Evolutionary conservation across 2,113 vertebrate genomes (phyloP).

Genomic region (Propithecus coquereli): DNA sequence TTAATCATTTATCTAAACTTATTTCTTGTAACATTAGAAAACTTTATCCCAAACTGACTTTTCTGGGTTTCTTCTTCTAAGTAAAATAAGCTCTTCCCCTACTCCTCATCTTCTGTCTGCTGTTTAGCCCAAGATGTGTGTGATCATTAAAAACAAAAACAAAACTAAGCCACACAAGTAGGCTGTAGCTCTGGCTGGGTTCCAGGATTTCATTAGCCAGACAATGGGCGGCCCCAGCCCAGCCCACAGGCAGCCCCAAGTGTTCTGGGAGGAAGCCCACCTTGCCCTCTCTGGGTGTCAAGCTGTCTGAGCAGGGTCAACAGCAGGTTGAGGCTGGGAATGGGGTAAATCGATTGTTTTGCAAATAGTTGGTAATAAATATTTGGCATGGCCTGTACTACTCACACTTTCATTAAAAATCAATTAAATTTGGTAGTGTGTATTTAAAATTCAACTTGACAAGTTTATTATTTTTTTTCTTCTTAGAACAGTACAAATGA

Average conservation of each 20-base stretch:
- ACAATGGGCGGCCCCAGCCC: not conserved
- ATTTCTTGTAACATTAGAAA: not conserved
- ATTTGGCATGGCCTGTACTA: not conserved
- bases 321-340: not conserved
- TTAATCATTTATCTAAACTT: slow-evolving; percentile 12
- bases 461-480: slow-evolving; percentile 28
- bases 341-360: slow-evolving; percentile 49
- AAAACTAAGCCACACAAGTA: slow-evolving; percentile 6
- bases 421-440: not conserved
- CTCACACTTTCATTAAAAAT: slow-evolving; percentile 36
- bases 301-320: not conserved
- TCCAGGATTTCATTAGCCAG: slow-evolving; percentile 50
- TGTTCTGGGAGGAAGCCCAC: not conserved
- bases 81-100: not conserved
- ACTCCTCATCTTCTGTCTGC: not conserved
- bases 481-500: slow-evolving; percentile 24
- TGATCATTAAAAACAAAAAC: slow-evolving; percentile 59
- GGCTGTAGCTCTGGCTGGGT: slow-evolving; percentile 10
- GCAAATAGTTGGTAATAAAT: slow-evolving; percentile 10
- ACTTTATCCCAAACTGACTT: not conserved
- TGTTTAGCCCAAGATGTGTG: not conserved
- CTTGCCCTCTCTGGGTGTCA: not conserved
- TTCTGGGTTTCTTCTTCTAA: not conserved
- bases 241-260: not conserved
- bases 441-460: slow-evolving; percentile 38